Evolutionary conservation across 2,113 vertebrate genomes (phyloP), one percentile per base, ranked within the genome.

Genomic region (Centrocercus urophasianus): DNA sequence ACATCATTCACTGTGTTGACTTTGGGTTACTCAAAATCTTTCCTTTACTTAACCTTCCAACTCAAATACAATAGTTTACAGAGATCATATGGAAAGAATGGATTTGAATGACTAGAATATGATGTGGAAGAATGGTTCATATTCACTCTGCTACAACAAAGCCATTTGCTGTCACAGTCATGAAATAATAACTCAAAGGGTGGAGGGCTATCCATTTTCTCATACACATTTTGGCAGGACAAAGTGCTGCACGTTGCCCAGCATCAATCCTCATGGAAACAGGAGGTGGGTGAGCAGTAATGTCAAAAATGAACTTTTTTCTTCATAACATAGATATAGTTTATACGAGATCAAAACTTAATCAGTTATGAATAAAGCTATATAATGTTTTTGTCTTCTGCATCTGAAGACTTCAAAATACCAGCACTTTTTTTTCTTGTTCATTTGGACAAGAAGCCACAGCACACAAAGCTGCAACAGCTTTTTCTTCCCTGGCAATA

Each of bases 331-430:
- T 82, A 92, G 81, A 47, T 65, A 83, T 81, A 95, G 95, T 94
- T 96, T 92, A 96, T 88, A 92, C 63, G 94, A 96, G 83, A 96
- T 90, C 89, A 96, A 71, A 95, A 96, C 94, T 97, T 96, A 97
- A 96, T 92, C 86, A 93, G 86, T 34, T 25, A 32, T 57, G 32
- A 70, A 84, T 61, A 65, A 80, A 61, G 65, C 18, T 81, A 61
- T 52, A 61, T 61, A 84, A 70, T 59, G 3, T 36, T 79, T 78
- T 54, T 74, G 12, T 67, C n/a, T 73, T 83, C 45, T 30, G 66
- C 32, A 57, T 27, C 10, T 36, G 50, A 72, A 84, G 27, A 19
- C 50, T 54, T 52, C 42, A 82, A 60, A 69, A 78, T 59, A 63
- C 10, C 30, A 65, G 74, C 21, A 19, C n/a, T 43, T 81, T 15